phyloP scores from a whole-genome alignment of 2,797 vertebrate species.

The Benthosema pterotum region DNA sequence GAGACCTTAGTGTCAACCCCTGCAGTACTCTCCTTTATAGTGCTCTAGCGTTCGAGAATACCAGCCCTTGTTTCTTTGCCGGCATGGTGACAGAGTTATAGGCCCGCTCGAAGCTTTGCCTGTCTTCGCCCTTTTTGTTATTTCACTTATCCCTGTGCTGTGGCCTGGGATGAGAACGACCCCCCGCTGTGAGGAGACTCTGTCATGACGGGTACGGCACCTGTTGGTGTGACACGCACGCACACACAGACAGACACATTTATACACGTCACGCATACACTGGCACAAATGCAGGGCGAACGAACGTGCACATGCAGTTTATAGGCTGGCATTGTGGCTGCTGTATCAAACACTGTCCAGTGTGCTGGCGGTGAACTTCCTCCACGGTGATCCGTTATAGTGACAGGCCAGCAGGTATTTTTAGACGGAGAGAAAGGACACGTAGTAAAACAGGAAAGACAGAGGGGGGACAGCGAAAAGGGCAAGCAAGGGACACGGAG shows the following conservation, averaged over 20 bases:
- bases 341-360: constrained; percentile 62
- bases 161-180: constrained; percentile 59
- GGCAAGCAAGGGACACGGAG: constrained; percentile 24
- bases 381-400: constrained; percentile 74
- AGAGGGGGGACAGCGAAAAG: constrained; percentile 58
- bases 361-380: constrained; percentile 65
- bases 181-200: constrained; percentile 40
- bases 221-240: constrained; percentile 49
- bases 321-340: constrained; percentile 29
- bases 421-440: constrained; percentile 73
- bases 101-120: constrained; percentile 11
- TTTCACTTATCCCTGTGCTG: constrained; percentile 48
- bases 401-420: constrained; percentile 77
- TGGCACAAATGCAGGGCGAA: constrained; percentile 22
- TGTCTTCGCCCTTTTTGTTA: constrained; percentile 43
- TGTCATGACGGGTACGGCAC: constrained; percentile 55
- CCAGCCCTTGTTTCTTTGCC: too few species aligned
- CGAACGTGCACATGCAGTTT: constrained; percentile 7
- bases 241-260: constrained; percentile 42
- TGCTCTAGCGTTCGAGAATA: too few species aligned
- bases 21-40: too few species aligned
- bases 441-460: constrained; percentile 70
- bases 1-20: too few species aligned
- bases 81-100: too few species aligned
- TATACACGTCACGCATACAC: constrained; percentile 46